Evolutionary conservation across 2,113 vertebrate genomes (phyloP), one percentile per base, ranked within the genome.

Genomic region (Eublepharis macularius): DNA sequence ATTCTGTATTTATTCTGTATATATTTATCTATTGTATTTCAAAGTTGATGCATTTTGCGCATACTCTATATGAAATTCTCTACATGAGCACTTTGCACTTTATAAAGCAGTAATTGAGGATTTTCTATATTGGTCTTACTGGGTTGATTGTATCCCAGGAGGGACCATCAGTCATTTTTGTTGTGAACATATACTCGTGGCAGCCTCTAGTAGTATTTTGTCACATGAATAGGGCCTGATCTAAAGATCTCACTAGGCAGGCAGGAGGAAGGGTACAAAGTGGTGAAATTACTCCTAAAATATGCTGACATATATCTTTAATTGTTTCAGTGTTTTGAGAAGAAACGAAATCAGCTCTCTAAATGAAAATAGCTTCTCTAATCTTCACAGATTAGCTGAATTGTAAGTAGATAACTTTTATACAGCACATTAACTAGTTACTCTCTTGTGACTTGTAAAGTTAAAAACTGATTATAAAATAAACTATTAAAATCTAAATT

Each of bases 351-450:
- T 99, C 92, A 97, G 91, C 78, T 93, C 96, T 47, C 92, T 99
- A 88, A 96, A 96, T 57, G 97, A 98, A 88, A 96, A 97, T 83
- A 96, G 97, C 17, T 98, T 99, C 87, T 96, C 97, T n/a, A 93
- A 97, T 87, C 97, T 99, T 34, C 97, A 95, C 47, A 97, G 96
- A 92, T 95, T 99, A 63, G 97, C 97, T 81, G 98, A 99, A 95
- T 89, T 99, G 98, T 99, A 95, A 98, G 98, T 98, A 87, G 12
- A 88, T 79, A 73, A 82, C 83, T 88, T 14, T 80, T 9, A 41
- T 43, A 76, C 1, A 79, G 24, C 51, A 63, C 70, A 0, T 43
- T 45, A 81, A 19, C 36, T 2, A n/a, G n/a, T n/a, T n/a, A 79
- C 1, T 70, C 80, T 10, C 81, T 78, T 90, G 49, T 47, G 16